Evolutionary conservation across 1,140 invertebrate species (phyloP).

Genomic region (Phymorhynchus buccinoides): DNA sequence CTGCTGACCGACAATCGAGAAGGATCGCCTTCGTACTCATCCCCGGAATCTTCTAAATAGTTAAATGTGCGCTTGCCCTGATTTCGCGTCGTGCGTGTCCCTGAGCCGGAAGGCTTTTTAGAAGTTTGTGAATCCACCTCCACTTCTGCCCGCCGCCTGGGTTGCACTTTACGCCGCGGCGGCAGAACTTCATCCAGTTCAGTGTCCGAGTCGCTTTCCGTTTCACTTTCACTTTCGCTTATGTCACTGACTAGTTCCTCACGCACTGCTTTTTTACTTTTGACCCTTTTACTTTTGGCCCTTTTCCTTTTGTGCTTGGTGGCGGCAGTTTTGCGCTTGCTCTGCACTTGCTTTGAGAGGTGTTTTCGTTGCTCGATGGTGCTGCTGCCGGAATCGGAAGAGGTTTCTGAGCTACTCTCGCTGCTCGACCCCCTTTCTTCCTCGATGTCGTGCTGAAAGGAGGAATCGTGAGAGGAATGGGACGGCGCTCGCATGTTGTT

Average conservation of each 20-base stretch:
- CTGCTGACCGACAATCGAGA: constrained; percentile 82
- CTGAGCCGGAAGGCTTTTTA: constrained; percentile 31
- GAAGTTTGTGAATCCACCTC: neutral
- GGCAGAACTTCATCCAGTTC: constrained; percentile 48
- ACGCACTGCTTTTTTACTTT: constrained; percentile 1
- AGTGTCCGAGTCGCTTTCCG: constrained; percentile 37
- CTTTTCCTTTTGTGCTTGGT: constrained; percentile 54
- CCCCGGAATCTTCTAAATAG: constrained; percentile 69
- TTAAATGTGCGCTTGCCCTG: constrained; percentile 69
- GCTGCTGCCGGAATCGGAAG: constrained; percentile 18
- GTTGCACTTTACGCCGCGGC: neutral
- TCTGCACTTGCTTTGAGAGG: constrained; percentile 62
- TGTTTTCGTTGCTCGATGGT: neutral
- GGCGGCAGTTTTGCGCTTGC: constrained; percentile 63
- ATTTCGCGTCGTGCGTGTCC: constrained; percentile 62
- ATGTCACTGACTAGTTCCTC: neutral
- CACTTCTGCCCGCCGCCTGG: neutral
- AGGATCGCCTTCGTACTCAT: constrained; percentile 70
- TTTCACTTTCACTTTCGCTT: constrained; percentile 39
- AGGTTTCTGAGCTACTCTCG: constrained; percentile 15
- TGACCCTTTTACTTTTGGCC: constrained; percentile 26
- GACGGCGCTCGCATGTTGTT: constrained; percentile 26
- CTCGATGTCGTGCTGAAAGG: constrained; percentile 11
- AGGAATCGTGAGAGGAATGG: neutral
- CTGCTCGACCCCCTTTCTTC: constrained; percentile 11